phyloP scores from a whole-genome alignment of 2,888 invertebrate species.

The Phoronis australis region DNA sequence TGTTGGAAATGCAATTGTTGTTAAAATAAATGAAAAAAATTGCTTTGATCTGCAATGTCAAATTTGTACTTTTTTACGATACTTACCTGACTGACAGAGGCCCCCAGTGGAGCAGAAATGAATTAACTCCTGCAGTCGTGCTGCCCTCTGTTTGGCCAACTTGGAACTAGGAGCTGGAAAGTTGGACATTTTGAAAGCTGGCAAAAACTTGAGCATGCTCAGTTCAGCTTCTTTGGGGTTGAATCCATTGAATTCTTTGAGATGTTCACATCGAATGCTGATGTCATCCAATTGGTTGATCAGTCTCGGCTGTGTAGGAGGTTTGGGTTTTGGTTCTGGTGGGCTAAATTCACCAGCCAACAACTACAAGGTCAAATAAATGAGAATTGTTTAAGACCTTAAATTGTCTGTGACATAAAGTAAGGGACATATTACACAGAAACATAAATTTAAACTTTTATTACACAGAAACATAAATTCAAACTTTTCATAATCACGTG shows the following conservation, averaged over 20 bases:
- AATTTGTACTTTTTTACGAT: too few relatives aligned
- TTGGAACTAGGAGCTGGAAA: slow-evolving; percentile 24
- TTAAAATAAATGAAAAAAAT: too few relatives aligned
- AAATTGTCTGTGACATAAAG: too few relatives aligned
- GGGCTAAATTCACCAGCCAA: slow-evolving; percentile 31
- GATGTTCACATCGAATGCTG: slow-evolving; percentile 33
- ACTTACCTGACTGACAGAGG: slow-evolving; percentile 39
- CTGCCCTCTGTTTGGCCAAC: slow-evolving; percentile 34
- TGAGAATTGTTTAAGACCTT: too few relatives aligned
- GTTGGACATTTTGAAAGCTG: slow-evolving; percentile 21
- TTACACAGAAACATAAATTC: too few relatives aligned
- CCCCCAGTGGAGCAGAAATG: slow-evolving; percentile 43
- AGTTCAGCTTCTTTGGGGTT: slow-evolving; percentile 36
- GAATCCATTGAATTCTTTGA: slow-evolving; percentile 35
- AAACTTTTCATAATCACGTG: too few relatives aligned
- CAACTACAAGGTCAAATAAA: slow-evolving; percentile 12
- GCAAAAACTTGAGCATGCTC: slow-evolving; percentile 34
- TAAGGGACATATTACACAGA: too few relatives aligned
- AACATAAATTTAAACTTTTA: too few relatives aligned
- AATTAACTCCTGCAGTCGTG: slow-evolving; percentile 47
- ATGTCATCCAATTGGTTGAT: slow-evolving; percentile 41
- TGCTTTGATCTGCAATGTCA: too few relatives aligned
- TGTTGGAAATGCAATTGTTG: too few relatives aligned
- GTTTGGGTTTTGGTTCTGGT: slow-evolving; percentile 25
- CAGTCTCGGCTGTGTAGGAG: slow-evolving; percentile 32